These are phyloP conservation scores for Heliconius hermathena DNA, from an alignment of 1,140 invertebrate genomes.

Conservation along the genomic window DNA sequence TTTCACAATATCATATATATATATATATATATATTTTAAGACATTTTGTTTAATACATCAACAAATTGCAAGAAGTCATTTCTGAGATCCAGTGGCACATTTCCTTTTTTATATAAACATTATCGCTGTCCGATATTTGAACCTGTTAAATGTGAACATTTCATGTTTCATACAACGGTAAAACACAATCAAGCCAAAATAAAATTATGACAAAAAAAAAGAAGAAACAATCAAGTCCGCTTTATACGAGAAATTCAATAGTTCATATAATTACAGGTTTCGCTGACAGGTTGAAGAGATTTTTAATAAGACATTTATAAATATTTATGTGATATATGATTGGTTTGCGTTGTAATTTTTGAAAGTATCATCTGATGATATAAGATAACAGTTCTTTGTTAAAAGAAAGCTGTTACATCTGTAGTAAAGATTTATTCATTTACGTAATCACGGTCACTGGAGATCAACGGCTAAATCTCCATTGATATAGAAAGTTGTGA, in stretches of 20 bases:
- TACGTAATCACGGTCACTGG: constrained; percentile 23
- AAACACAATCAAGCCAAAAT: neutral
- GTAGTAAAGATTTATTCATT: constrained; percentile 10
- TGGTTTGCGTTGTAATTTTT: constrained; percentile 19
- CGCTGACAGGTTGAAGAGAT: constrained; percentile 3
- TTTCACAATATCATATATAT: neutral
- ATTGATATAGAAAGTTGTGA: constrained; percentile 1
- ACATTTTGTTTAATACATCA: no score
- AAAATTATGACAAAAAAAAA: constrained; percentile 3
- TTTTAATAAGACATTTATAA: constrained; percentile 14
- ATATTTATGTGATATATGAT: constrained; percentile 32
- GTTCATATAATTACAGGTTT: neutral
- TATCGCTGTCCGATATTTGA: neutral
- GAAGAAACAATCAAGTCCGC: neutral
- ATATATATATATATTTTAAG: neutral
- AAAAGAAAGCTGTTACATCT: constrained; percentile 28
- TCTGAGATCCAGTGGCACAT: neutral
- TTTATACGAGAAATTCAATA: constrained; percentile 1
- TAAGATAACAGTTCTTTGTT: constrained; percentile 27
- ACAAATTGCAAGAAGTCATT: no score
- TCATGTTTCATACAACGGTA: neutral
- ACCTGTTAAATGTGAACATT: constrained; percentile 3
- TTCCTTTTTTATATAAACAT: neutral
- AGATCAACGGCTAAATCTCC: constrained; percentile 11
- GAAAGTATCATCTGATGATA: constrained; percentile 29